Evolutionary conservation across 1,140 invertebrate species (phyloP), one percentile per base, ranked within the genome.

Genomic region (Rhizoglyphus robini): DNA sequence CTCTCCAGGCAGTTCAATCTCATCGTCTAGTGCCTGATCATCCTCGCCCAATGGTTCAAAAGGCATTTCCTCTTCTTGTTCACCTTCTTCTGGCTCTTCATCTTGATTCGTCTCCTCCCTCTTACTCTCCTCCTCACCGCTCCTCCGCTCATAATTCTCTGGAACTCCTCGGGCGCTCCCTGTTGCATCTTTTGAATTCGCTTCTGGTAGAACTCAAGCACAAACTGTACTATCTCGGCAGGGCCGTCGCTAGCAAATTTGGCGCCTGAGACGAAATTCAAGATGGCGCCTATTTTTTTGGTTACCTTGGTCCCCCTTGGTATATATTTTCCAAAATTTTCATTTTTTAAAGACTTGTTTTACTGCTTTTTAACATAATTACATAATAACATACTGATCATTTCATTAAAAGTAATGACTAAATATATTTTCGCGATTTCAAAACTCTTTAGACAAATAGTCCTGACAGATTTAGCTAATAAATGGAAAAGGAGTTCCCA

Each of bases 351-450:
- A 97, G 0, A 92, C 89, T 20, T 92, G 90, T 25, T 88, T 88
- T 2, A 99, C 78, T 78, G n/a, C n/a, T n/a, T n/a, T n/a, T n/a
- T n/a, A n/a, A n/a, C n/a, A n/a, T n/a, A n/a, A n/a, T n/a, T n/a
- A n/a, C n/a, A n/a, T n/a, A n/a, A n/a, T n/a, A n/a, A n/a, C n/a
- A n/a, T n/a, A n/a, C n/a, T n/a, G n/a, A n/a, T 99, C 96, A 72
- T 93, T 92, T 74, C 96, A 99, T 76, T 96, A 96, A 70, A 87
- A 83, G 70, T 99, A 99, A 3, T 99, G 78, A 20, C n/a, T n/a
- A n/a, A n/a, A n/a, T n/a, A n/a, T n/a, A n/a, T n/a, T n/a, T n/a
- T n/a, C n/a, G n/a, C n/a, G n/a, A n/a, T n/a, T n/a, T n/a, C n/a
- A n/a, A n/a, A n/a, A n/a, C n/a, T n/a, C n/a, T n/a, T n/a, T n/a